These are phyloP conservation scores for Ceratosolen solmsi DNA, from an alignment of 1,140 invertebrate species.

Conservation along the genomic window DNA sequence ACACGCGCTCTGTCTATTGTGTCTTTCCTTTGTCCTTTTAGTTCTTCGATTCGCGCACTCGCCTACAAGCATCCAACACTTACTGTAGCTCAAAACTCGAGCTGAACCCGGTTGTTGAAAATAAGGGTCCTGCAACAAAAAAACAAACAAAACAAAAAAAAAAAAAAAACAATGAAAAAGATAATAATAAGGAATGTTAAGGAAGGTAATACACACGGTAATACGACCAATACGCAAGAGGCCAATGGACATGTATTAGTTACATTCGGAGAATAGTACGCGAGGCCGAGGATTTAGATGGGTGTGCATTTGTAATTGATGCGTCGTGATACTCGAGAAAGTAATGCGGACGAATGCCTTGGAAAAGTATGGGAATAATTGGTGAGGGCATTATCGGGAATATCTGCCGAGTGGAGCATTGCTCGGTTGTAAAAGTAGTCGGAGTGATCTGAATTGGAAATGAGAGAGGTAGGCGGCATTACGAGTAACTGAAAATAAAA, in stretches of 20 bases:
- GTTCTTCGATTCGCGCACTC: no score
- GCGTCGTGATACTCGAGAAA: not conserved
- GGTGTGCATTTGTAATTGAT: conserved; percentile 15
- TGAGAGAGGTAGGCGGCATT: no score
- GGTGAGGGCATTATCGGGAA: not conserved
- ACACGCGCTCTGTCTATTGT: no score
- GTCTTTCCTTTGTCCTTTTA: no score
- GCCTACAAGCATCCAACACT: no score
- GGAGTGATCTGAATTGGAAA: not conserved
- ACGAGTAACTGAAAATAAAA: not conserved
- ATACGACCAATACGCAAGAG: no score
- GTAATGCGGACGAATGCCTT: not conserved
- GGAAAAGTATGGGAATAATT: not conserved
- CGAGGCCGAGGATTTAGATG: not conserved
- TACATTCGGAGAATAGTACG: not conserved
- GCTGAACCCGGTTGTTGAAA: no score
- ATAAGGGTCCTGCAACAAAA: not conserved
- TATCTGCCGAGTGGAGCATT: no score
- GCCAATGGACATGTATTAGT: conserved; percentile 1
- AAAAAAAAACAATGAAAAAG: not conserved
- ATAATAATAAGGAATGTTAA: conserved; percentile 16
- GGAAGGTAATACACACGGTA: no score
- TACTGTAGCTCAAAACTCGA: no score
- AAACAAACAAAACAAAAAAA: not conserved
- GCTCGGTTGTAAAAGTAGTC: not conserved